phyloP scores from a whole-genome alignment of 1,140 invertebrate genomes.

The Solenopsis invicta region DNA sequence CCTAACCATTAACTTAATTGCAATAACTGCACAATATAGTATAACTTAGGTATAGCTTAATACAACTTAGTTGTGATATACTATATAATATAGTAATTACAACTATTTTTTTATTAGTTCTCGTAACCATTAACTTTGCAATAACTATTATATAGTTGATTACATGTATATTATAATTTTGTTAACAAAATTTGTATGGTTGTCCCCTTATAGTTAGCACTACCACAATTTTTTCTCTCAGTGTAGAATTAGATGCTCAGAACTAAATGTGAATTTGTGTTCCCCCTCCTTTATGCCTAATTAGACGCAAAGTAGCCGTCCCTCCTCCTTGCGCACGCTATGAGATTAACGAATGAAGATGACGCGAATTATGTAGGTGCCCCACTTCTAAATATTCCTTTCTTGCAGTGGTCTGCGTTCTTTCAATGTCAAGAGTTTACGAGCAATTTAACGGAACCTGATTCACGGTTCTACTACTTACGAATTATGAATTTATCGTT shows the following conservation, averaged over 20 bases:
- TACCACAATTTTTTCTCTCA: too few relatives aligned
- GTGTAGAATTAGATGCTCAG: background rate
- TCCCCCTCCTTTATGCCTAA: slow-evolving; percentile 20
- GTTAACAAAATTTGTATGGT: too few relatives aligned
- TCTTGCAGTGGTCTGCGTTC: slow-evolving; percentile 10
- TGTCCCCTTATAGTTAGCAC: too few relatives aligned
- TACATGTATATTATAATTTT: too few relatives aligned
- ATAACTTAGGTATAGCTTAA: too few relatives aligned
- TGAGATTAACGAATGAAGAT: background rate
- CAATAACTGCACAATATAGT: too few relatives aligned
- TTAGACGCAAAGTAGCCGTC: background rate
- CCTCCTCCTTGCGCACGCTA: background rate
- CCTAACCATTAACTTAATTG: too few relatives aligned
- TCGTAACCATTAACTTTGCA: too few relatives aligned
- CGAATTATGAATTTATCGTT: background rate
- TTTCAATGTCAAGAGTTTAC: slow-evolving; percentile 29
- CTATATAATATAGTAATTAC: too few relatives aligned
- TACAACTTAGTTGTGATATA: too few relatives aligned
- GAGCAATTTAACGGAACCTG: slow-evolving; percentile 47
- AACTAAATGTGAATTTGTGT: background rate
- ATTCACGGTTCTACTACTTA: background rate
- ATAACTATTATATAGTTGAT: too few relatives aligned
- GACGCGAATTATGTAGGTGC: slow-evolving; percentile 55
- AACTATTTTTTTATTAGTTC: too few relatives aligned
- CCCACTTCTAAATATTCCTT: slow-evolving; percentile 57